phyloP scores from a whole-genome alignment of 2,113 vertebrate species.

The Myotis davidii region DNA sequence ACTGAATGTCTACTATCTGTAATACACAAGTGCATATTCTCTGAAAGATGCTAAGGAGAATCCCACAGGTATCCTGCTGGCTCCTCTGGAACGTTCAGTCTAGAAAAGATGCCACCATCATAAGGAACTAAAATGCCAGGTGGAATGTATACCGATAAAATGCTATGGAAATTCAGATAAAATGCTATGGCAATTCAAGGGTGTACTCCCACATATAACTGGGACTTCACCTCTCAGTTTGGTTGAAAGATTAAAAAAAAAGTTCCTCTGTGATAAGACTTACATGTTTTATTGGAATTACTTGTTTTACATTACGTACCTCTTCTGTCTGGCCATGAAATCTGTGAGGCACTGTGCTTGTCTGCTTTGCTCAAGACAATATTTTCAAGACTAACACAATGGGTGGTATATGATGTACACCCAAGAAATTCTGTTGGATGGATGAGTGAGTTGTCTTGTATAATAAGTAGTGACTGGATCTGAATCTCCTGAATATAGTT shows the following conservation, averaged over 20 bases:
- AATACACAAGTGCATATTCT: not conserved
- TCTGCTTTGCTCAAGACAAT: not conserved
- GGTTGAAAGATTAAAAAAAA: not conserved
- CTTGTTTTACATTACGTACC: not conserved
- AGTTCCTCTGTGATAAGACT: not conserved
- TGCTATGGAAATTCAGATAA: not conserved
- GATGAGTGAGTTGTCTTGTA: not conserved
- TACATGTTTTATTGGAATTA: not conserved
- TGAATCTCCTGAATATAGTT: not conserved
- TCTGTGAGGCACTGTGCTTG: not conserved
- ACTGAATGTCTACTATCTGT: not conserved
- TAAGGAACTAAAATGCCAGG: not conserved
- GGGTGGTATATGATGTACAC: not conserved
- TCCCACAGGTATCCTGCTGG: no score
- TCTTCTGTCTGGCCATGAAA: not conserved
- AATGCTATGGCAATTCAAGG: not conserved
- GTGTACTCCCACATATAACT: not conserved
- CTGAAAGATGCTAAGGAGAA: not conserved
- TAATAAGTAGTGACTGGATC: not conserved
- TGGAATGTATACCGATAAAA: not conserved
- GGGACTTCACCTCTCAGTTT: not conserved
- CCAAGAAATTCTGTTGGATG: not conserved
- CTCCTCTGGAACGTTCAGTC: not conserved
- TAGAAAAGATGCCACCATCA: not conserved
- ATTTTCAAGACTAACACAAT: not conserved